Base-by-base conservation (phyloP, 2,797 vertebrate species). In the Chaunax sp. region DNA sequence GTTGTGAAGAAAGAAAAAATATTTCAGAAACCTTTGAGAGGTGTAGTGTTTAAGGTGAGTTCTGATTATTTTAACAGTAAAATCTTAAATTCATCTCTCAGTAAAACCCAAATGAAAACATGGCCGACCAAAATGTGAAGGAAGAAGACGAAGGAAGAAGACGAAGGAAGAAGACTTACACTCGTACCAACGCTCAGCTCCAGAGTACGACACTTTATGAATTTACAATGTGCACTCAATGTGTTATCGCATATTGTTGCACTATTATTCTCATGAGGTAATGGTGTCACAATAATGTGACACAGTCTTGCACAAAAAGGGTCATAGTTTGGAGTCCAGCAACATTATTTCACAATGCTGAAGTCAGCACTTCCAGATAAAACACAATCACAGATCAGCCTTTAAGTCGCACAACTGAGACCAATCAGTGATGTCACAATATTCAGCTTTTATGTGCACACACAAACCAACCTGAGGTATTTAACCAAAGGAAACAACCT, bases 11-110 rank as follows among this genome's bases (percentile, higher is more conserved):
- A 54, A 41, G 67, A 37, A 28, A 50, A 40, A 44, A 55, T 70
- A 64, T 38, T 41, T 57, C 16, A 64, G 45, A 52, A 74, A 74
- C 64, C 61, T 14, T 23, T 20, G 5, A 66, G 16, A 53, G 23
- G 10, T 62, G 23, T 6, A 55, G 38, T 53, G 30, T 54, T 43
- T 41, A 44, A 55, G 49, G 57, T 56, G 60, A 93, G 92, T 92
- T 90, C 91, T 92, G 92, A 90, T 94, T 87, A 88, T 89, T 94
- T 73, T 70, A 50, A 82, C 40, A 46, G 19, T 18, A 47, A 72
- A 71, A 66, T 45, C 47, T 20, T 59, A 53, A 56, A 64, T 28
- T 51, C 47, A 44, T 57, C 53, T 12, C 14, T 37, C 30, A 20
- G 51, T 16, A 46, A 44, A 66, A 53, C 20, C 43, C 52, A 20